Conservation (phyloP, 1,140 invertebrate species). For the Ostrea denselamellosa region DNA sequence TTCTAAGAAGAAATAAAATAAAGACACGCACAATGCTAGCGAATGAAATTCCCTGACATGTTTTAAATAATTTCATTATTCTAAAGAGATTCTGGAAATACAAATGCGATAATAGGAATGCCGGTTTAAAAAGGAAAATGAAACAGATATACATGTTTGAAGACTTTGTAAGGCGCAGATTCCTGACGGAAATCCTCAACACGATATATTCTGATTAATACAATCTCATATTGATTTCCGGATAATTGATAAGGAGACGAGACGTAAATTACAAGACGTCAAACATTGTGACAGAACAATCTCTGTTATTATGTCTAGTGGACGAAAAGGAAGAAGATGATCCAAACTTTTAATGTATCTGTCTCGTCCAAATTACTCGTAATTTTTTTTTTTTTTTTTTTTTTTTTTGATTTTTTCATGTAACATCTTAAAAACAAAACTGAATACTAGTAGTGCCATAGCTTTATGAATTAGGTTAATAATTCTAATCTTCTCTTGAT, state of each 20-base stretch:
- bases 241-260: conserved; percentile 32
- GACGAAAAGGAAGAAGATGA: background rate
- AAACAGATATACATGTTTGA: background rate
- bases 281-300: background rate
- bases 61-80: too few relatives aligned
- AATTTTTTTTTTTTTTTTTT: background rate
- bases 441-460: too few relatives aligned
- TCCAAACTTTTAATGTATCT: background rate
- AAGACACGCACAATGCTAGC: too few relatives aligned
- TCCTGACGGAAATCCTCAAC: background rate
- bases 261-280: conserved; percentile 22
- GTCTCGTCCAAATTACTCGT: background rate
- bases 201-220: conserved; percentile 1
- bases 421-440: too few relatives aligned
- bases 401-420: background rate
- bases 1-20: too few relatives aligned
- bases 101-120: too few relatives aligned
- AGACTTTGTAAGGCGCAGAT: background rate
- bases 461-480: too few relatives aligned
- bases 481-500: too few relatives aligned
- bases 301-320: background rate
- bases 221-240: background rate
- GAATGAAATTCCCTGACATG: too few relatives aligned
- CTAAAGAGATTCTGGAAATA: too few relatives aligned
- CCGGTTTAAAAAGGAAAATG: background rate